Base-by-base conservation (phyloP, 2,888 invertebrate genomes). In the Pyralis farinalis region DNA sequence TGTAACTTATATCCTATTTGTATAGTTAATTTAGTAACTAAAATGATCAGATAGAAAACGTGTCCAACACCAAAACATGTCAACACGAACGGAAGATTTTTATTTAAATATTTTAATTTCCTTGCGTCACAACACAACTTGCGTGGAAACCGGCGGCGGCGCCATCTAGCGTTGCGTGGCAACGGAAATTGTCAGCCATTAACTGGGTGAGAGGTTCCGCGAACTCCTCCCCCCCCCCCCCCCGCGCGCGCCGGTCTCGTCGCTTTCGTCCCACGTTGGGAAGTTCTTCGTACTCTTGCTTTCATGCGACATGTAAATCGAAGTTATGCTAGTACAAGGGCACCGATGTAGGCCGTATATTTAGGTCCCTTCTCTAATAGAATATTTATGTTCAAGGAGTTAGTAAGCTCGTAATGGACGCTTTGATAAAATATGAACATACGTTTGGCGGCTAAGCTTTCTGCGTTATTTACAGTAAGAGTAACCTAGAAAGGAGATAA, bases 231-330 rank as follows among this genome's bases (percentile, higher is more conserved):
- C 16, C 3, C 3, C 4, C 4, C 4, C 16, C 16, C 16, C 16
- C 16, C 4, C 16, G 16, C 3, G 16, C n/a, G n/a, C n/a, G n/a
- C n/a, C n/a, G n/a, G n/a, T n/a, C n/a, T n/a, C n/a, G 16, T 16
- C 36, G 34, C 34, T 10, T 30, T 21, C 20, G 31, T 29, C 37
- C 22, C 21, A 27, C 32, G 30, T n/a, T n/a, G n/a, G 20, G 37
- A 33, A 43, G 40, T 31, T 40, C 25, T 39, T 31, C 40, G 40
- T 44, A 51, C 53, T 46, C 47, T 49, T 47, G 48, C 53, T 54
- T 54, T 54, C 51, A 43, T 45, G 34, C 40, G 27, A 10, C 28
- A 22, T 37, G 10, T 20, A 27, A 35, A 35, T 35, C 35, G 35
- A 35, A 28, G 35, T 35, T 35, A 12, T 4, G 34, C 25, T 12